phyloP scores from a whole-genome alignment of 2,888 invertebrate genomes.

The Volucella zonaria region DNA sequence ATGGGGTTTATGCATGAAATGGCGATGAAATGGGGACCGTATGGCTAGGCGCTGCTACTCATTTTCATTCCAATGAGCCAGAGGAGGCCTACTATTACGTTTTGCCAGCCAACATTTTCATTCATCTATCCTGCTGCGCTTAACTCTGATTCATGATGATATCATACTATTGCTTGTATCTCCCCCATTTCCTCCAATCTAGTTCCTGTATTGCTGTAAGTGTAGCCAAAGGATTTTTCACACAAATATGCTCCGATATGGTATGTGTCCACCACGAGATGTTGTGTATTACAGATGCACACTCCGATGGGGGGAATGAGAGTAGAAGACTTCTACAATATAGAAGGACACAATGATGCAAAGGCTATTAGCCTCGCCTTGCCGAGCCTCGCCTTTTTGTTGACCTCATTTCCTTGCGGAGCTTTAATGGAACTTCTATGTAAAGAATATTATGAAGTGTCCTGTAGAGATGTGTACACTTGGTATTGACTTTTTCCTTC shows the following conservation, averaged over 20 bases:
- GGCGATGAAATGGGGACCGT: constrained; percentile 12
- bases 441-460: constrained; percentile 50
- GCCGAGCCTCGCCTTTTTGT: constrained; percentile 55
- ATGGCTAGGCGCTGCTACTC: constrained; percentile 34
- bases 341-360: constrained; percentile 60
- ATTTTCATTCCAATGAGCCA: constrained; percentile 54
- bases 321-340: constrained; percentile 8
- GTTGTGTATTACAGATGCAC: constrained; percentile 45
- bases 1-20: background rate
- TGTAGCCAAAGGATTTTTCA: constrained; percentile 56
- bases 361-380: constrained; percentile 71
- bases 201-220: background rate
- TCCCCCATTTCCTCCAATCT: background rate
- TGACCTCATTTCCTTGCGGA: constrained; percentile 65
- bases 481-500: background rate
- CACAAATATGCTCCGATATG: constrained; percentile 36
- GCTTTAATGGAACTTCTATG: constrained; percentile 68
- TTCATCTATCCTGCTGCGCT: constrained; percentile 63
- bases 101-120: constrained; percentile 70
- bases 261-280: constrained; percentile 40
- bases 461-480: constrained; percentile 27
- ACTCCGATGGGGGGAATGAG: background rate
- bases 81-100: constrained; percentile 48
- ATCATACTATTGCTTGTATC: constrained; percentile 8
- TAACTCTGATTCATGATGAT: constrained; percentile 69